Base-by-base conservation (phyloP, 2,888 invertebrate species). In the Rhagophthalmus giganteus region DNA sequence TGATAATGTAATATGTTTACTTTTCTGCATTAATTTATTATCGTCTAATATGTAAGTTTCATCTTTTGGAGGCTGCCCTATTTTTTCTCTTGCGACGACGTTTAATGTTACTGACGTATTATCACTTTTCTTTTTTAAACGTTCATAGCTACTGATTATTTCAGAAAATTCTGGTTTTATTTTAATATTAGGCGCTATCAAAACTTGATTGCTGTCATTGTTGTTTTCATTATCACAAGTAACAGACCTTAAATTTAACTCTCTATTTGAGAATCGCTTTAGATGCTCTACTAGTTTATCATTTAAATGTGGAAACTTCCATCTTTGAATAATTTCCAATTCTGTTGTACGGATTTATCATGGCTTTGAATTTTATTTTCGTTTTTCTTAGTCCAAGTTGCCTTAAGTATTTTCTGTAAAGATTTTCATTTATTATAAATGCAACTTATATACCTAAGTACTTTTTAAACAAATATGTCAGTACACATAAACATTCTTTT, bases 281-380 rank as follows among this genome's bases (percentile, higher is more conserved):
- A 89, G 77, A 71, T 88, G 88, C 55, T 80, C 66, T 31, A 70
- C 66, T 12, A 88, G 56, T 1, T 77, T 69, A 11, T 76, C 37
- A 8, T 71, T 71, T 39, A 75, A 56, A 35, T 77, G 69, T 1
- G 75, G 8, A 86, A 60, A 53, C 80, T 72, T 4, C 82, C 83
- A 16, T 78, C 72, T 55, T 79, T 81, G 5, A 87, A 78, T 55
- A 79, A 74, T 42, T 78, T 74, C 90, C 90, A 90, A 71, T 90
- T 90, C 55, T 79, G 74, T 64, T 83, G 74, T 0, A 86, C 89
- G 1, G 74, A 74, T 42, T 76, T 74, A 63, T 90, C 90, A 64
- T 90, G 89, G 5, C 79, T 76, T 26, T 77, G 70, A 14, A 88
- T 82, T 32, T 80, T 76, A 31, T 81, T 70, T 2, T 76, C 70